Evolutionary conservation across 2,888 invertebrate genomes (phyloP), one percentile per base, ranked within the genome.

Genomic region (Pollenia labialis): DNA sequence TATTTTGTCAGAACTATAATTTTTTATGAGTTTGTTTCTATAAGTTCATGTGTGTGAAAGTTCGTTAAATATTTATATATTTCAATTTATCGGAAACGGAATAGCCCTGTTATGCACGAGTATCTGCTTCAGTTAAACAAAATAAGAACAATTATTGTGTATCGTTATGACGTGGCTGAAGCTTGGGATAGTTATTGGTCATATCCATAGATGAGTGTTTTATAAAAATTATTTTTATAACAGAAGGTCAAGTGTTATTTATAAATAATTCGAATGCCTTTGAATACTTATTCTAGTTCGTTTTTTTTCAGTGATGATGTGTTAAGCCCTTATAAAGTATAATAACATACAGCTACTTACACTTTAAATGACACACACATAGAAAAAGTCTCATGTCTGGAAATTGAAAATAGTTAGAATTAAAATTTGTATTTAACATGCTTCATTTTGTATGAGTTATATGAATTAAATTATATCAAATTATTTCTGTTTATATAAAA

Each of bases 51-150:
- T 75, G 18, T 69, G 60, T 42, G 18, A 60, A 79, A 76, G 14
- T 60, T 32, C 79, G 23, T 62, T 32, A 32, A 32, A 32, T 56
- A 50, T 48, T 16, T 54, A 54, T 58, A 71, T 72, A 46, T 69
- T 60, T 76, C 66, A 16, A 72, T 79, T 50, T 16, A 76, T 46
- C 76, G 84, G 77, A 84, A 87, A 62, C 84, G 87, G 87, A 87
- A 84, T 60, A 14, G 62, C 11, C 76, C 68, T 81, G 72, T 84
- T 87, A 74, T 56, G 40, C 52, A 54, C 46, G 54, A 75, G 75
- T 75, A 56, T 69, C 56, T 54, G 46, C 16, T 74, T 80, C 23
- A 74, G 74, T 62, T 82, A 48, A 62, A 40, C 12, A 44, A 54
- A 74, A 10, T 32, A n/a, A 50, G 1, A 46, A 18, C n/a, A 23